Evolutionary conservation across 2,888 invertebrate species (phyloP).

Genomic region (Lasioglossum vierecki): DNA sequence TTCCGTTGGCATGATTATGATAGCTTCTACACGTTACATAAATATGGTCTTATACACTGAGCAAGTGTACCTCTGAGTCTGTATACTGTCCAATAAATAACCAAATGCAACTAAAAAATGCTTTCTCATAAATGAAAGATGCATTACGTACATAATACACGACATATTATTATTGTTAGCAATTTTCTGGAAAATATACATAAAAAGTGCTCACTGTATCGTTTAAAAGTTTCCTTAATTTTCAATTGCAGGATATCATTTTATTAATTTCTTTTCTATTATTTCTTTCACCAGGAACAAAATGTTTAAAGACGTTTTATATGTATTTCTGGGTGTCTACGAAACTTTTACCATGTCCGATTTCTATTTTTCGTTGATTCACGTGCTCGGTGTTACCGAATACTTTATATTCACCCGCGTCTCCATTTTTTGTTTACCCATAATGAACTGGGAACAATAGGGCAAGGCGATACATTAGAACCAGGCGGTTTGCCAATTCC

Average conservation of each 20-base stretch:
- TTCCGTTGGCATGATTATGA: too few relatives aligned
- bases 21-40: too few relatives aligned
- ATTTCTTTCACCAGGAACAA: background rate
- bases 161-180: too few relatives aligned
- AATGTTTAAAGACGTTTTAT: background rate
- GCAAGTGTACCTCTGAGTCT: too few relatives aligned
- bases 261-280: background rate
- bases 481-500: conserved; percentile 52
- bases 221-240: background rate
- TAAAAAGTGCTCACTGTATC: too few relatives aligned
- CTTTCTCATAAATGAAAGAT: too few relatives aligned
- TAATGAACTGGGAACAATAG: conserved; percentile 55
- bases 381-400: background rate
- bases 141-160: too few relatives aligned
- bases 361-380: background rate
- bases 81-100: too few relatives aligned
- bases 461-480: conserved; percentile 47
- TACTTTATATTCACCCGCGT: background rate
- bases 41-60: too few relatives aligned
- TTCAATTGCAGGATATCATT: background rate
- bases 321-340: background rate
- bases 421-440: conserved; percentile 39
- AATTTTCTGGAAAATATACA: too few relatives aligned
- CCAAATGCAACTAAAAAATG: too few relatives aligned
- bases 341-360: background rate